Evolutionary conservation across 2,888 invertebrate genomes (phyloP).

Genomic region (Drosophila tanythrix): DNA sequence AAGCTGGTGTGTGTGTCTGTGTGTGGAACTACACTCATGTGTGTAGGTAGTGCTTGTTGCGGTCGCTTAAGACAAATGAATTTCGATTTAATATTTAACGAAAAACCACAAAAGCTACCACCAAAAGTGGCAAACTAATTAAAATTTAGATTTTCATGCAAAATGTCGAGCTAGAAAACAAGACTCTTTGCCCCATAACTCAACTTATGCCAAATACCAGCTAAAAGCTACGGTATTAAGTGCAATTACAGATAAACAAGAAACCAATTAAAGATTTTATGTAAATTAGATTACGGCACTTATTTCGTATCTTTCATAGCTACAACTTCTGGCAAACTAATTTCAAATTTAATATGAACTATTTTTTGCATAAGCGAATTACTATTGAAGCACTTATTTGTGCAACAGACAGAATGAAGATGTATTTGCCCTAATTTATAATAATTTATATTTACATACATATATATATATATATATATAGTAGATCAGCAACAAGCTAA

Average conservation of each 20-base stretch:
- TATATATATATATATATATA: neutral
- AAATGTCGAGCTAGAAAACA: neutral
- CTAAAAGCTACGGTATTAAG: neutral
- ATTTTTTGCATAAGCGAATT: neutral
- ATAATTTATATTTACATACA: neutral
- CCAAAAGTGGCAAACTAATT: slow-evolving; percentile 70
- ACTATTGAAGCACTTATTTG: neutral
- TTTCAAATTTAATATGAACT: neutral
- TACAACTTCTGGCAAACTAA: neutral
- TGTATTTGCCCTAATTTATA: neutral
- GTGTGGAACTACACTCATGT: neutral
- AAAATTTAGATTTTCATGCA: slow-evolving; percentile 48
- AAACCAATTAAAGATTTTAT: slow-evolving; percentile 1
- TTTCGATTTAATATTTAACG: slow-evolving; percentile 66
- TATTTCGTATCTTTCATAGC: neutral
- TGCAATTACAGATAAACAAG: neutral
- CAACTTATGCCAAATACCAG: neutral
- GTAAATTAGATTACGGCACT: neutral
- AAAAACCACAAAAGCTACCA: slow-evolving; percentile 55
- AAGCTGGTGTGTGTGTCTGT: neutral
- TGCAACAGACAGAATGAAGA: neutral
- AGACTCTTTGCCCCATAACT: neutral
- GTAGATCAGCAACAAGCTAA: neutral
- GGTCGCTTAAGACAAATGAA: slow-evolving; percentile 70
- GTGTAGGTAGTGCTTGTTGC: slow-evolving; percentile 27